phyloP scores from a whole-genome alignment of 2,113 vertebrate species.

The Pseudorasbora parva region DNA sequence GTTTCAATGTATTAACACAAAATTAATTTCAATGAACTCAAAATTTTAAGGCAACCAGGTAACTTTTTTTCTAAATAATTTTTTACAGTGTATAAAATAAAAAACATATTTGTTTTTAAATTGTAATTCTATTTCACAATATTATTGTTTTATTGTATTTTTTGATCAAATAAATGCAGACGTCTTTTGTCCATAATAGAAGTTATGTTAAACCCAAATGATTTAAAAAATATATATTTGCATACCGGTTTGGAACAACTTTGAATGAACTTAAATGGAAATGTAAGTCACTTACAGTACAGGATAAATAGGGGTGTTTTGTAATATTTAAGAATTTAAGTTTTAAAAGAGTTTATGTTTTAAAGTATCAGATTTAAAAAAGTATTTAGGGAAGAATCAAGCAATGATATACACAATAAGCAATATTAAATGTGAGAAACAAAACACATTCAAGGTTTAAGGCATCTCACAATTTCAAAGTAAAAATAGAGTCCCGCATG shows the following conservation, averaged over 20 bases:
- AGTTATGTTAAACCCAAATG: background rate
- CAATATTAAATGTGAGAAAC: background rate
- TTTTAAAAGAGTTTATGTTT: too few species aligned
- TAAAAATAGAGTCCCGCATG: background rate
- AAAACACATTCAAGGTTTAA: background rate
- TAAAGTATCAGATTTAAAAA: background rate
- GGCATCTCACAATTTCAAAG: background rate
- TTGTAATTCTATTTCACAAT: background rate
- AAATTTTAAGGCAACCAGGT: too few species aligned
- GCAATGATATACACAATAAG: background rate
- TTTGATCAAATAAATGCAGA: background rate
- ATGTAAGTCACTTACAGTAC: too few species aligned
- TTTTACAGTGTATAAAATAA: too few species aligned
- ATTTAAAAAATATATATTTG: too few species aligned
- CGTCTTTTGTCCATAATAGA: background rate
- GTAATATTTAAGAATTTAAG: too few species aligned
- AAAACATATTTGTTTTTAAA: background rate
- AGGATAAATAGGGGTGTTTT: too few species aligned
- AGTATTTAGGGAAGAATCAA: background rate
- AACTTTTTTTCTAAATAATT: too few species aligned
- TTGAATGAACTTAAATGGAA: too few species aligned
- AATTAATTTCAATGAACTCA: too few species aligned
- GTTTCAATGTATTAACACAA: too few species aligned
- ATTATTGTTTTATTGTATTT: background rate
- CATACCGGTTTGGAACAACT: too few species aligned